Evolutionary conservation across 2,888 invertebrate genomes (phyloP).

Genomic region (Acrobasis consociella): DNA sequence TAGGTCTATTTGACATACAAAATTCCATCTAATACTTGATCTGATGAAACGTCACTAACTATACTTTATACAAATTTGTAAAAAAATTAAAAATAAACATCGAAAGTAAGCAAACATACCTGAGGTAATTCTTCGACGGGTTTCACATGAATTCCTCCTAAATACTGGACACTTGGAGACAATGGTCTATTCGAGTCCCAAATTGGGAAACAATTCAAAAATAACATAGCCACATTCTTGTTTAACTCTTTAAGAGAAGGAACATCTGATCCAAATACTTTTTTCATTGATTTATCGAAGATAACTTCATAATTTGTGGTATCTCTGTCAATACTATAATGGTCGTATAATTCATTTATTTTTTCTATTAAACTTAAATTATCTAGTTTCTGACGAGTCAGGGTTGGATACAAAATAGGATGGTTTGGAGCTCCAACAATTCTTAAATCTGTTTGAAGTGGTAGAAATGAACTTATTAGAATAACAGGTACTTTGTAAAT

Average conservation of each 20-base stretch:
- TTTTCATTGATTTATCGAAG: slow-evolving; percentile 29
- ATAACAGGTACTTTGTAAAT: slow-evolving; percentile 46
- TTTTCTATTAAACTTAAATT: slow-evolving; percentile 35
- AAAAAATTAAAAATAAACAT: background rate
- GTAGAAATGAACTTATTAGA: slow-evolving; percentile 46
- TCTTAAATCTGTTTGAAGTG: slow-evolving; percentile 26
- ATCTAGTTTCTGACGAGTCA: background rate
- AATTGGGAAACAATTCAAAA: slow-evolving; percentile 61
- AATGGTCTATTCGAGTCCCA: slow-evolving; percentile 57
- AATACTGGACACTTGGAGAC: slow-evolving; percentile 56
- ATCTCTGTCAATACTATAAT: slow-evolving; percentile 21
- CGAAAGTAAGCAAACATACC: slow-evolving; percentile 38
- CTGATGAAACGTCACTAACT: too few species aligned
- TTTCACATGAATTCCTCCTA: slow-evolving; percentile 62
- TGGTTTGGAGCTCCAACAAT: slow-evolving; percentile 39
- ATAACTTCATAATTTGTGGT: background rate
- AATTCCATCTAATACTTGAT: too few species aligned
- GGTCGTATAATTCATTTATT: slow-evolving; percentile 29
- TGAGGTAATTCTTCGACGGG: slow-evolving; percentile 55
- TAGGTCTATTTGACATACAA: too few species aligned
- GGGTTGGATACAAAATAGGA: slow-evolving; percentile 6
- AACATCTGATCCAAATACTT: slow-evolving; percentile 37
- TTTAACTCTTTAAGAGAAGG: slow-evolving; percentile 37
- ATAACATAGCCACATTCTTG: slow-evolving; percentile 52
- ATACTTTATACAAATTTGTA: too few species aligned